Percentiles rank a stretch among this genome's conserved stretches.
These are phyloP conservation scores for Megamerina dolium DNA, from an alignment of 2,888 invertebrate genomes.

Conservation along the genomic window DNA sequence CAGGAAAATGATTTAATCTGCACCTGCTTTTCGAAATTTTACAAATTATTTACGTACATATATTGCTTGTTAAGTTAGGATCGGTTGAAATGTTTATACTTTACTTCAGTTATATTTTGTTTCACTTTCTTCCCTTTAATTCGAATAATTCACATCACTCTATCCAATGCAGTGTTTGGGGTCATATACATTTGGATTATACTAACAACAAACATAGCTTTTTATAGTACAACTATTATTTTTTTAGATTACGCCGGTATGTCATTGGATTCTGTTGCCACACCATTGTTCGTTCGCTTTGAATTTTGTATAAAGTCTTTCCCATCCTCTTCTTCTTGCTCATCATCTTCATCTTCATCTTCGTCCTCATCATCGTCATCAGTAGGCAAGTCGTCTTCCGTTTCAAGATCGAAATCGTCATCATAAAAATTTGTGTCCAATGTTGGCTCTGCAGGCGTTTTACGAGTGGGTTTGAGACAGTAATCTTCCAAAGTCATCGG, in stretches of 20 bases:
- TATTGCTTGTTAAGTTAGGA: too few relatives aligned
- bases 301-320: too few relatives aligned
- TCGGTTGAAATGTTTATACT: slow-evolving; percentile 1
- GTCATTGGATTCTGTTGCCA: slow-evolving; percentile 53
- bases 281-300: slow-evolving; percentile 20
- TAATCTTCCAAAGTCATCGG: slow-evolving; percentile 98
- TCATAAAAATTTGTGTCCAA: slow-evolving; percentile 94
- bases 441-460: slow-evolving; percentile 74
- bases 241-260: too few relatives aligned
- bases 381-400: slow-evolving; percentile 62
- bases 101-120: neutral
- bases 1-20: too few relatives aligned
- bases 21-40: too few relatives aligned
- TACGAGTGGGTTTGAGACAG: slow-evolving; percentile 89
- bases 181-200: too few relatives aligned
- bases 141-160: too few relatives aligned
- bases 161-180: too few relatives aligned
- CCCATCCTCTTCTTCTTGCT: too few relatives aligned
- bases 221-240: too few relatives aligned
- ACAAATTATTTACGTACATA: too few relatives aligned
- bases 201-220: too few relatives aligned
- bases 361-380: slow-evolving; percentile 63
- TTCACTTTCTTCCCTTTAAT: neutral
- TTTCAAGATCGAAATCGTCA: slow-evolving; percentile 84
- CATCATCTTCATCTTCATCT: slow-evolving; percentile 27